Base-by-base conservation (phyloP, 1,140 invertebrate species). In the Ostrea denselamellosa region DNA sequence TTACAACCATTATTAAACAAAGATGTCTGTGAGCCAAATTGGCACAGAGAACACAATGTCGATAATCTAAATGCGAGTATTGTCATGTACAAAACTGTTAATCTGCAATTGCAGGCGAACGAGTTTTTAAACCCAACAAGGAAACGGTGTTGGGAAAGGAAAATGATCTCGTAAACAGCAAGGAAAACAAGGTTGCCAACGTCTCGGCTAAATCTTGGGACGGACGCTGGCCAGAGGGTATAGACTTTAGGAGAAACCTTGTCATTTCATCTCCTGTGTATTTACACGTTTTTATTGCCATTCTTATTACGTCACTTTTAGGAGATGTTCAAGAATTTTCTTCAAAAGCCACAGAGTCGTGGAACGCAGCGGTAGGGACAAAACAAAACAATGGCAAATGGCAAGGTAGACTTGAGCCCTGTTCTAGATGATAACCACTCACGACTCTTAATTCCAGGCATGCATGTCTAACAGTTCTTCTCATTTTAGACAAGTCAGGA, bases 191-290 rank as follows among this genome's bases (percentile, higher is more conserved):
- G 22, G 9, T 12, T 14, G 8, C 28, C 25, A 12, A 25, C 28
- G 17, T 22, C 9, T 77, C 68, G 3, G 68, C 22, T 14, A 77
- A 77, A 0, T 34, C 68, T 25, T 77, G 68, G 68, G 68, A 77
- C 17, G 68, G 68, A 34, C 34, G 68, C 68, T 77, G 68, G 68
- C 68, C 68, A 77, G 68, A 34, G 9, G 68, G 68, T 77, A 77
- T 62, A 62, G 3, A 62, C 12, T 17, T 56, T 56, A 0, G 1
- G 14, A 56, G 0, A 9, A 56, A 7, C 19, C 56, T 19, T 8
- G n/a, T 62, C 56, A 62, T 7, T 19, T 19, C 56, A 62, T 62
- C 17, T 44, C 5, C 34, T 44, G 34, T 44, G n/a, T 19, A 62
- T 14, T 19, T 17, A 19, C 17, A 44, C 34, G 5, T 44, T 44